Evolutionary conservation across 2,113 vertebrate species (phyloP).

Genomic region (Geothlypis trichas): DNA sequence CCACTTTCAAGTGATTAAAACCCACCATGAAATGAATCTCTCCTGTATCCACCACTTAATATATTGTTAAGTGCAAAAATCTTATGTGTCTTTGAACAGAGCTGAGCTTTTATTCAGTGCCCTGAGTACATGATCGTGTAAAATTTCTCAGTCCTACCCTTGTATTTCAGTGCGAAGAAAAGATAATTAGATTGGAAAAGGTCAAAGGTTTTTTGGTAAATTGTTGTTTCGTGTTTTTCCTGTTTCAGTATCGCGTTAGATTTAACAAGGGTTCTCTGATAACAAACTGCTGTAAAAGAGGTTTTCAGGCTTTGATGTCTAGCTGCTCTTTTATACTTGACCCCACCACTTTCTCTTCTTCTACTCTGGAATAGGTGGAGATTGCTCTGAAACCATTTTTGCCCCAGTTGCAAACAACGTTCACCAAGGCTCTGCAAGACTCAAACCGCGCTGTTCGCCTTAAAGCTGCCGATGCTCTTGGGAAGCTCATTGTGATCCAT

Average conservation of each 20-base stretch:
- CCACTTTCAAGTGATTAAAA: not conserved
- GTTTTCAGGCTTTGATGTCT: not conserved
- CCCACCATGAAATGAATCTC: not conserved
- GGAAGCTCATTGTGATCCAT: slow-evolving; percentile 94
- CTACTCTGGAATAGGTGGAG: slow-evolving; percentile 81
- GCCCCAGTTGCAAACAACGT: slow-evolving; percentile 97
- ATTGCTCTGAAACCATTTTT: slow-evolving; percentile 97
- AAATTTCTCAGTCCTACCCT: not conserved
- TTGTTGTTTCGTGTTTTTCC: not conserved
- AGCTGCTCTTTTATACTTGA: not conserved
- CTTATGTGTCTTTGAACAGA: not conserved
- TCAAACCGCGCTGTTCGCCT: slow-evolving; percentile 91
- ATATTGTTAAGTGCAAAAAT: not conserved
- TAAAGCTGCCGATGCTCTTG: slow-evolving; percentile 90
- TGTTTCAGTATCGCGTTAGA: not conserved
- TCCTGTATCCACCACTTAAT: not conserved
- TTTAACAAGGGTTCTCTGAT: not conserved
- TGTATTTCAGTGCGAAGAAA: not conserved
- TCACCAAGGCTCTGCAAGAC: slow-evolving; percentile 96
- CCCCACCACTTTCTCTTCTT: not conserved
- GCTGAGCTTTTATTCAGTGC: not conserved
- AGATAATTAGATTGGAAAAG: not conserved
- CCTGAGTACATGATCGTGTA: not conserved
- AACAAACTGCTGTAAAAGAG: not conserved
- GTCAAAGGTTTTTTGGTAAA: not conserved